Evolutionary conservation across 2,888 invertebrate genomes (phyloP).

Genomic region (Luperina testacea): DNA sequence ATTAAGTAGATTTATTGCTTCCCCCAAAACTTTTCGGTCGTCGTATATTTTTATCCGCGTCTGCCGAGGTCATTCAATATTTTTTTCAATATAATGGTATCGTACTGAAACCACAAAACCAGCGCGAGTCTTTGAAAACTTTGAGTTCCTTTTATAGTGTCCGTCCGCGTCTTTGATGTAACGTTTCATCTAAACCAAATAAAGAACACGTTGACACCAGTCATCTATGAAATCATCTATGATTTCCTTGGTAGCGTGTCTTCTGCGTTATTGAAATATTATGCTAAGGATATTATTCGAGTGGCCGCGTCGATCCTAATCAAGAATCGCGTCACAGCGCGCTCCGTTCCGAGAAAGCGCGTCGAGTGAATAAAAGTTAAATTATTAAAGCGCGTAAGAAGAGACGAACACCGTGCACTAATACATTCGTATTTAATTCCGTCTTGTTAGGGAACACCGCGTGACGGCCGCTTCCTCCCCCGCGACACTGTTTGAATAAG

Average conservation of each 20-base stretch:
- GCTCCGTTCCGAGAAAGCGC: slow-evolving; percentile 80
- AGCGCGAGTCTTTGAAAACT: slow-evolving; percentile 76
- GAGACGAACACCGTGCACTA: slow-evolving; percentile 74
- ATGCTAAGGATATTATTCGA: slow-evolving; percentile 75
- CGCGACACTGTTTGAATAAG: slow-evolving; percentile 82
- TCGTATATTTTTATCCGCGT: slow-evolving; percentile 80
- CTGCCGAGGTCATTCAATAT: slow-evolving; percentile 81
- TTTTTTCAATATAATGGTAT: slow-evolving; percentile 76
- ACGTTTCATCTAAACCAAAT: slow-evolving; percentile 71
- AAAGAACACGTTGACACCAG: slow-evolving; percentile 72
- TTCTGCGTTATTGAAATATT: slow-evolving; percentile 77
- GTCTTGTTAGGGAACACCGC: slow-evolving; percentile 82
- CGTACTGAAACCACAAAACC: slow-evolving; percentile 72
- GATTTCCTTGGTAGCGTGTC: slow-evolving; percentile 60
- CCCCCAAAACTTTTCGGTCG: slow-evolving; percentile 80
- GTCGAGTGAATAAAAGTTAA: slow-evolving; percentile 82
- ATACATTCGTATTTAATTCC: slow-evolving; percentile 87
- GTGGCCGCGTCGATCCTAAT: slow-evolving; percentile 79
- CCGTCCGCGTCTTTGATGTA: slow-evolving; percentile 80
- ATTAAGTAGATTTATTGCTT: slow-evolving; percentile 88
- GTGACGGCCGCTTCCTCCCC: slow-evolving; percentile 85
- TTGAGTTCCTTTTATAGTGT: slow-evolving; percentile 76
- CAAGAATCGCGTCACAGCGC: slow-evolving; percentile 80
- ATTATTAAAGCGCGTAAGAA: slow-evolving; percentile 82
- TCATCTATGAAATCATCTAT: slow-evolving; percentile 64